Percentiles rank a stretch among this genome's conserved stretches.
phyloP scores from a whole-genome alignment of 92 coral and sea anemone genomes.

The Pocillopora grandis region DNA sequence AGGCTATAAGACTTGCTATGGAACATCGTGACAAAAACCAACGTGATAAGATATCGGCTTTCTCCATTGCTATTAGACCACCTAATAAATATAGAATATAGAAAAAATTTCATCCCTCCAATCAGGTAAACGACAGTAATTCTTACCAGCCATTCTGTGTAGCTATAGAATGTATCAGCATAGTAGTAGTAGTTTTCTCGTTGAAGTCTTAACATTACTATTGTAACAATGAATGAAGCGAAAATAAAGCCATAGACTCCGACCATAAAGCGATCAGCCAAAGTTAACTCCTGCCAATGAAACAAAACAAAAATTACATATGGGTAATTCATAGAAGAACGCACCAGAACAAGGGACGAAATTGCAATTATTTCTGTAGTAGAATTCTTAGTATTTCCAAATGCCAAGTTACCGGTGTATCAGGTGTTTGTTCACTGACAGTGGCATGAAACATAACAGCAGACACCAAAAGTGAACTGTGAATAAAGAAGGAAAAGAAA shows the following conservation, averaged over 20 bases:
- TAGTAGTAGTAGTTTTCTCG: conserved; percentile 81
- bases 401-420: conserved; percentile 82
- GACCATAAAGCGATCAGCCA: conserved; percentile 98
- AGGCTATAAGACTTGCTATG: too few relatives aligned
- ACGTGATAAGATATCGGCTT: too few relatives aligned
- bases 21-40: too few relatives aligned
- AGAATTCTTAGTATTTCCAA: too few relatives aligned
- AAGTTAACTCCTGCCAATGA: conserved; percentile 83
- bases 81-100: too few relatives aligned
- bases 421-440: conserved; percentile 97
- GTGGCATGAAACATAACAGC: conserved; percentile 99
- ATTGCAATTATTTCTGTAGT: too few relatives aligned
- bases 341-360: too few relatives aligned
- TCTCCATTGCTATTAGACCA: too few relatives aligned
- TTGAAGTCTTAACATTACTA: conserved; percentile 91
- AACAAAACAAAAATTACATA: background rate
- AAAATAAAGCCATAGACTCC: conserved; percentile 98
- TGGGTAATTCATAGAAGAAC: too few relatives aligned
- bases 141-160: conserved; percentile 98
- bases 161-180: conserved; percentile 88
- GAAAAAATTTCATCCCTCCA: background rate
- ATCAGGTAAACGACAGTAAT: background rate
- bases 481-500: background rate
- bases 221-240: conserved; percentile 96
- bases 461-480: conserved; percentile 90